Conservation (phyloP, 2,113 vertebrate genomes). For the Pycnonotus jocosus region DNA sequence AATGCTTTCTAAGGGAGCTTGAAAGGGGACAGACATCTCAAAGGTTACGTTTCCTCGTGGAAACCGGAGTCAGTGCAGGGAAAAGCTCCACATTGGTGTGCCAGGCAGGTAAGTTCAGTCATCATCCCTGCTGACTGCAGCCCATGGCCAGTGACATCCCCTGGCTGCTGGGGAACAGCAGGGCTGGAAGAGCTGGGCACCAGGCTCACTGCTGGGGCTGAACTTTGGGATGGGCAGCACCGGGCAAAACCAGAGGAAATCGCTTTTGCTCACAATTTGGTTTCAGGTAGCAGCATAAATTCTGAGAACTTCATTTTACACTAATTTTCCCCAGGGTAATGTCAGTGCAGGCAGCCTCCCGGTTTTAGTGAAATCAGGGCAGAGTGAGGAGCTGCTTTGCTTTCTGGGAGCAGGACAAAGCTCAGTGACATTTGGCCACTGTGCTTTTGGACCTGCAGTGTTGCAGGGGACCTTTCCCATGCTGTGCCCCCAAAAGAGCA, state of each 20-base stretch:
- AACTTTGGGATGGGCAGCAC: neutral
- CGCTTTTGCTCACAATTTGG: neutral
- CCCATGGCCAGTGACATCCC: rapidly evolving
- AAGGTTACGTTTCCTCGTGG: rapidly evolving
- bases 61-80: neutral
- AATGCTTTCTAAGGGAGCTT: neutral
- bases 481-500: neutral
- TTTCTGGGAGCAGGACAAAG: neutral
- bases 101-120: neutral
- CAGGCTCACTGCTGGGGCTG: neutral
- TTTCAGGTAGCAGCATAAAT: neutral
- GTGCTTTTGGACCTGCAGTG: neutral
- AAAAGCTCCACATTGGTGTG: rapidly evolving
- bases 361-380: neutral
- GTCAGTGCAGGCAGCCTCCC: neutral
- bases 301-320: neutral
- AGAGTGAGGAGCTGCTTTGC: neutral
- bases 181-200: neutral
- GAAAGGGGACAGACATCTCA: neutral
- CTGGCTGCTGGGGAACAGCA: neutral
- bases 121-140: neutral
- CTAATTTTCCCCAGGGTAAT: rapidly evolving
- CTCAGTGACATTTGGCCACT: neutral
- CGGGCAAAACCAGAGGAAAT: neutral
- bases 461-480: neutral